Percentiles rank a stretch among this genome's conserved stretches.
phyloP scores from a whole-genome alignment of 2,113 vertebrate species.

The Alectura lathami region DNA sequence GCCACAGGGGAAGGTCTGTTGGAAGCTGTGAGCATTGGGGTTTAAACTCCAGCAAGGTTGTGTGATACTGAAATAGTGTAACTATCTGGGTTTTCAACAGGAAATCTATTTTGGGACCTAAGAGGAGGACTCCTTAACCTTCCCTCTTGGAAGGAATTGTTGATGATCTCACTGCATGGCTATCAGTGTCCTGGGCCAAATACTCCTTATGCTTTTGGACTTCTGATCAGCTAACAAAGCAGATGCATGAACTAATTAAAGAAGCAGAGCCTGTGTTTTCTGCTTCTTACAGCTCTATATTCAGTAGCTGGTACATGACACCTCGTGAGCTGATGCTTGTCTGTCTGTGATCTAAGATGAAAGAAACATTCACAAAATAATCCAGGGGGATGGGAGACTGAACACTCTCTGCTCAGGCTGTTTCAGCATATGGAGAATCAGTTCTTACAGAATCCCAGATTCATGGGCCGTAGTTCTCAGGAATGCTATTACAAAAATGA shows the following conservation, averaged over 20 bases:
- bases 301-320: constrained; percentile 62
- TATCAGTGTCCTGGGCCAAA: constrained; percentile 61
- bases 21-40: background rate
- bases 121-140: constrained; percentile 50
- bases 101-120: constrained; percentile 62
- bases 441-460: background rate
- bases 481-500: background rate
- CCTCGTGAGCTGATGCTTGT: constrained; percentile 55
- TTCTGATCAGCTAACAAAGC: constrained; percentile 52
- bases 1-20: background rate
- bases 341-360: constrained; percentile 54
- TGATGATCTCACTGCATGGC: constrained; percentile 38
- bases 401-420: background rate
- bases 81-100: constrained; percentile 50
- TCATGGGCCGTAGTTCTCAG: background rate
- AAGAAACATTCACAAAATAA: constrained; percentile 51
- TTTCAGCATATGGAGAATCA: background rate
- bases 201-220: constrained; percentile 46
- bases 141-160: constrained; percentile 40
- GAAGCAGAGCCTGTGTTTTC: constrained; percentile 33
- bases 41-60: background rate
- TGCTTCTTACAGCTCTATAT: constrained; percentile 53
- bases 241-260: constrained; percentile 62
- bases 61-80: constrained; percentile 11
- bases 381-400: background rate